Evolutionary conservation across 2,797 vertebrate species (phyloP).

Genomic region (Mormyrops attenuatus): DNA sequence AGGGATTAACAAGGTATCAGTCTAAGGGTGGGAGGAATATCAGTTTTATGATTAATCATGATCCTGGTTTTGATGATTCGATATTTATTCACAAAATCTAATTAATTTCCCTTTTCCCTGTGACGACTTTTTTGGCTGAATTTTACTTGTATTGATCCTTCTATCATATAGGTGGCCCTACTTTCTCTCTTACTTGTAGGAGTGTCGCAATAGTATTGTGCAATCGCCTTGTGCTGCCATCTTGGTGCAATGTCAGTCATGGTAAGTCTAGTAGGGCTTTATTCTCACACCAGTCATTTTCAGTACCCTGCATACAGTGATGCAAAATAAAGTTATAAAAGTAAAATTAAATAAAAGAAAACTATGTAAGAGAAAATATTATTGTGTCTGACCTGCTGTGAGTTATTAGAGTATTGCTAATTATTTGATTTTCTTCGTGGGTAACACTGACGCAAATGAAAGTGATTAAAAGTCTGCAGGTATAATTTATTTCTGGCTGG

Average conservation of each 20-base stretch:
- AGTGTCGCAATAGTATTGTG: not conserved
- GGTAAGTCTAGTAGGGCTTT: not conserved
- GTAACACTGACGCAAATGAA: not conserved
- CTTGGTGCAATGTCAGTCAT: not conserved
- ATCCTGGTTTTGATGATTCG: not conserved
- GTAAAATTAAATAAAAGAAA: not conserved
- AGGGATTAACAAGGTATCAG: not conserved
- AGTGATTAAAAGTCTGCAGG: not conserved
- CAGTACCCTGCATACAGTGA: not conserved
- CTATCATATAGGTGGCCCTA: not conserved
- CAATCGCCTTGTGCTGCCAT: not conserved
- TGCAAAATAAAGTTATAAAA: not conserved
- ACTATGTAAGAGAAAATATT: not conserved
- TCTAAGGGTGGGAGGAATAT: not conserved
- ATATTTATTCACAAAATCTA: not conserved
- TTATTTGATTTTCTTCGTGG: not conserved
- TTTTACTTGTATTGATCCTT: not conserved
- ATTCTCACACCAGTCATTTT: not conserved
- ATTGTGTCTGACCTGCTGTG: not conserved
- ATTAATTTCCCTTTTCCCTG: not conserved
- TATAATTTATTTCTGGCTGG: not conserved
- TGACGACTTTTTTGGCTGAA: not conserved
- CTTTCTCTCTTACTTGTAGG: not conserved
- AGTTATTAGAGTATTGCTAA: not conserved
- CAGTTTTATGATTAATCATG: not conserved